Base-by-base conservation (phyloP, 2,113 vertebrate species). In the Empidonax traillii region DNA sequence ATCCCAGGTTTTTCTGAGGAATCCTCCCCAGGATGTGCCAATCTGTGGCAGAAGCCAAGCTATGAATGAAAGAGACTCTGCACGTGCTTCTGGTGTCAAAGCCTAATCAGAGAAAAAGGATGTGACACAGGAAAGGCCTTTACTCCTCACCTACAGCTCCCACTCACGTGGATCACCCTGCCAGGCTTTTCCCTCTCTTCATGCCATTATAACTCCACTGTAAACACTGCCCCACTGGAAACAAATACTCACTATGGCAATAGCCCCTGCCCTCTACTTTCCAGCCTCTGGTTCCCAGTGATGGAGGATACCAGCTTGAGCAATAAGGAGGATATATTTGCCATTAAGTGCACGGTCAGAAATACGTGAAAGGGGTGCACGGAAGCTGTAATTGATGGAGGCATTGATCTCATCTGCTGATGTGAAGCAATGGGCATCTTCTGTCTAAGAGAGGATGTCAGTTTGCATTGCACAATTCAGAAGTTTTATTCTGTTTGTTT, bases 401-500 rank as follows among this genome's bases (percentile, higher is more conserved):
- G 35, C 65, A 89, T 46, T 53, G 88, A 72, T 96, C 68, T 72
- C 27, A 17, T 89, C 81, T 85, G 69, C 69, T 82, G 80, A 87
- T 66, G 43, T 91, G 83, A 90, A 89, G 93, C 90, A 97, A 95
- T 49, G 69, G 47, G 46, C 69, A 93, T 85, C 90, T 89, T 89
- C 56, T 47, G 28, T 23, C 90, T 43, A 58, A 91, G 44, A 93
- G 69, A 97, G 80, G 44, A 82, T 92, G 88, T 85, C 90, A 79
- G 85, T 75, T 76, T n/a, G 66, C 62, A 20, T 96, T 96, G 96
- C 90, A 85, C 86, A 97, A 95, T 78, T 75, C 79, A 73, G 56
- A 93, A 66, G n/a, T 82, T 92, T 61, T 92, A 85, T 94, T 85
- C 86, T 20, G 41, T 96, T 89, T 96, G 94, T 97, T 96, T 96